A percentile compares a stretch with the other conserved stretches of the same genome.
These are phyloP conservation scores for Chionodraco myersi DNA, from an alignment of 2,113 vertebrate species.

Conservation along the genomic window DNA sequence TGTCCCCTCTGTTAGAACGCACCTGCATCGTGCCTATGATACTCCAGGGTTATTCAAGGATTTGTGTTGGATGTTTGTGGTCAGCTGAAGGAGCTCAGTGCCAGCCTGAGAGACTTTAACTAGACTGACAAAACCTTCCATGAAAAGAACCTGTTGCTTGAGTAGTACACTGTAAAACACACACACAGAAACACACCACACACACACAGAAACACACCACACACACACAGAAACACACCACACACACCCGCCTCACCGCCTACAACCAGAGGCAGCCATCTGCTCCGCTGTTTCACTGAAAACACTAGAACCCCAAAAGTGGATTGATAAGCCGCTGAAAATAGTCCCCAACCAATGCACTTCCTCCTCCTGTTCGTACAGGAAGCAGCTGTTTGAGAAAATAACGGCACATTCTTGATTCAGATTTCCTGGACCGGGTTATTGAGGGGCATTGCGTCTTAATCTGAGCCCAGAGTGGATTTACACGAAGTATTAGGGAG, in stretches of 20 bases:
- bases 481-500: background rate
- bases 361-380: too few relatives aligned
- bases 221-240: background rate
- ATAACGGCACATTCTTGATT: too few relatives aligned
- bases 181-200: constrained; percentile 10
- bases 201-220: background rate
- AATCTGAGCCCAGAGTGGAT: background rate
- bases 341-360: too few relatives aligned
- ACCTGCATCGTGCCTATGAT: background rate
- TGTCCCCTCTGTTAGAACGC: background rate
- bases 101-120: constrained; percentile 2
- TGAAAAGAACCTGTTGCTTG: constrained; percentile 1
- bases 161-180: background rate
- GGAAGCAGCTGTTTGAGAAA: too few relatives aligned
- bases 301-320: background rate
- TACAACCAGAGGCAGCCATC: background rate
- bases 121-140: background rate
- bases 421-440: too few relatives aligned
- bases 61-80: background rate
- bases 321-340: too few relatives aligned
- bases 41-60: background rate
- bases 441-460: too few relatives aligned
- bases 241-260: constrained; percentile 1
- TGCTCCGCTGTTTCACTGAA: constrained; percentile 9
- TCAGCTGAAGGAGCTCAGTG: constrained; percentile 11